Conservation (phyloP, 2,113 vertebrate species). For the Triplophysa dalaica region DNA sequence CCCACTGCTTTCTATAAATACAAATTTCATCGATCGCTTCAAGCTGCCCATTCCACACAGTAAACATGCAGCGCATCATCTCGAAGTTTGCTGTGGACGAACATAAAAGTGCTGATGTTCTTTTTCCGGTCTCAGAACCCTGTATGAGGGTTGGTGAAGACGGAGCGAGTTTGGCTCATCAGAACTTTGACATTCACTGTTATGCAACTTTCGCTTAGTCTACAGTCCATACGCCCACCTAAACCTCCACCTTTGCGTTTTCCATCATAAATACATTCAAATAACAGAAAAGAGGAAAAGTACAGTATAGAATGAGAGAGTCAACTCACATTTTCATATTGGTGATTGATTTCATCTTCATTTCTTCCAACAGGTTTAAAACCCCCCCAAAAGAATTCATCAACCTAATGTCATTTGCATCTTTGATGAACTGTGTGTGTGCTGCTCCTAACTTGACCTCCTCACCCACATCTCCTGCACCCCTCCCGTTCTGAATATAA, state of each 20-base stretch:
- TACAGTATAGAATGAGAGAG: conserved; percentile 10
- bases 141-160: conserved; percentile 7
- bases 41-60: conserved; percentile 51
- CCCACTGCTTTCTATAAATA: conserved; percentile 47
- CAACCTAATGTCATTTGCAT: background rate
- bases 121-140: conserved; percentile 52
- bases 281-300: background rate
- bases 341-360: no score
- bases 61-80: conserved; percentile 50
- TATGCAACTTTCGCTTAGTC: conserved; percentile 74
- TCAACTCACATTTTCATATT: background rate
- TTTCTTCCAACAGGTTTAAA: background rate
- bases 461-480: background rate
- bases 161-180: conserved; percentile 58
- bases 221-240: conserved; percentile 70
- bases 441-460: background rate
- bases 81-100: conserved; percentile 22
- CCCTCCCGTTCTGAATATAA: background rate
- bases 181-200: conserved; percentile 67
- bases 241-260: conserved; percentile 62
- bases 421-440: background rate
- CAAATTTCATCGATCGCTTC: conserved; percentile 52
- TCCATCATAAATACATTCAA: conserved; percentile 50
- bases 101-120: conserved; percentile 55
- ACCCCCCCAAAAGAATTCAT: background rate